Conservation (phyloP, 2,113 vertebrate species). For the Colaptes auratus region DNA sequence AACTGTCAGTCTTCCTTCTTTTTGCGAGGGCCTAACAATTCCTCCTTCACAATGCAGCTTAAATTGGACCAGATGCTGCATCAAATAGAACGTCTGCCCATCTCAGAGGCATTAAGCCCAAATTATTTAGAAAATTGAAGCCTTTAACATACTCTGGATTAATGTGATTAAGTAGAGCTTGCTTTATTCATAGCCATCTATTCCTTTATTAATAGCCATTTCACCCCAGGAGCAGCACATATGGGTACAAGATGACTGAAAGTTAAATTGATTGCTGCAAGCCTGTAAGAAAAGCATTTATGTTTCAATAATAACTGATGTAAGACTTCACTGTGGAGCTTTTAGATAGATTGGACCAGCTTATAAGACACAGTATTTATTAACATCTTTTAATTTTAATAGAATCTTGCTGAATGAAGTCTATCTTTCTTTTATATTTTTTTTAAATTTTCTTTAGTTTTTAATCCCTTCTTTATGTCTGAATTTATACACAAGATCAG, state of each 20-base stretch:
- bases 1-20: conserved; percentile 78
- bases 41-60: conserved; percentile 79
- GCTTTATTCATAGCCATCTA: conserved; percentile 82
- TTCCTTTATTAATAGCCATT: conserved; percentile 81
- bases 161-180: conserved; percentile 84
- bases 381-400: conserved; percentile 69
- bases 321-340: conserved; percentile 64
- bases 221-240: conserved; percentile 71
- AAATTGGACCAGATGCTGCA: conserved; percentile 84
- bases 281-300: conserved; percentile 72
- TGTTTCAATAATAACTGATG: conserved; percentile 70
- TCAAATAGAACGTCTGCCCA: conserved; percentile 83
- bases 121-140: conserved; percentile 86
- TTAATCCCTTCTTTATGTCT: conserved; percentile 31
- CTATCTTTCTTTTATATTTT: background rate
- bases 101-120: conserved; percentile 82
- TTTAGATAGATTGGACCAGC: conserved; percentile 63
- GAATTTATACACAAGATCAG: conserved; percentile 49
- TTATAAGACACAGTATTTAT: conserved; percentile 61
- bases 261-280: conserved; percentile 77
- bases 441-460: background rate
- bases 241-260: conserved; percentile 72
- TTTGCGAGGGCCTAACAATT: conserved; percentile 77
- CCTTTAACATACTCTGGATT: conserved; percentile 84
- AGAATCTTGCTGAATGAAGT: conserved; percentile 61